A percentile compares a stretch with the other conserved stretches of the same genome.
Evolutionary conservation across 2,888 invertebrate species (phyloP).

Genomic region (Orthosia gothica): DNA sequence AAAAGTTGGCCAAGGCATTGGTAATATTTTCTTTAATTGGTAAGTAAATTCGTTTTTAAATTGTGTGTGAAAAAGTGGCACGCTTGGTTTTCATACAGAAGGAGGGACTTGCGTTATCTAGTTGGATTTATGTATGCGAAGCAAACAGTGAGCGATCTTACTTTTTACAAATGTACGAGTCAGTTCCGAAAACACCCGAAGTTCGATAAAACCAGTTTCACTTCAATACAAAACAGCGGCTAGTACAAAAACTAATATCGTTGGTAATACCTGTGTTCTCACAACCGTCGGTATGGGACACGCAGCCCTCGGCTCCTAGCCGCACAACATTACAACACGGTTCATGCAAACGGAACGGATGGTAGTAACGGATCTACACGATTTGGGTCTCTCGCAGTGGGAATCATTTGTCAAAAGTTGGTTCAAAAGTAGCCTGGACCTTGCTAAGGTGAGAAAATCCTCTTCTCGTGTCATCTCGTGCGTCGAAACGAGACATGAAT

Average conservation of each 20-base stretch:
- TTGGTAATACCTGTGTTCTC: slow-evolving; percentile 96
- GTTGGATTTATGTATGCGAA: too few species aligned
- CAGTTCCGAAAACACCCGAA: background rate
- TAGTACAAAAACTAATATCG: slow-evolving; percentile 26
- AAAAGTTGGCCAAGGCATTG: too few species aligned
- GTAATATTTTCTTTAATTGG: too few species aligned
- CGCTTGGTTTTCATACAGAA: too few species aligned
- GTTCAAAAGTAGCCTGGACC: background rate
- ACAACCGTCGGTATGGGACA: slow-evolving; percentile 98
- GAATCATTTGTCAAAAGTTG: slow-evolving; percentile 75
- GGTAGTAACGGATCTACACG: slow-evolving; percentile 77
- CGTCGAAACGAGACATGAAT: background rate
- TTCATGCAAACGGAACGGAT: slow-evolving; percentile 90
- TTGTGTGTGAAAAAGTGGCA: too few species aligned
- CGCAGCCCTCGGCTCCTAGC: slow-evolving; percentile 97
- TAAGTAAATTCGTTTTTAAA: too few species aligned
- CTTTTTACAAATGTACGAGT: background rate
- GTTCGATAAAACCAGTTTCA: slow-evolving; percentile 37
- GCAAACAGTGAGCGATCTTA: background rate
- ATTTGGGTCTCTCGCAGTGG: slow-evolving; percentile 66
- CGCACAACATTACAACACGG: slow-evolving; percentile 92
- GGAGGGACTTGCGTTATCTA: too few species aligned
- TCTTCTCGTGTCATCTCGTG: background rate
- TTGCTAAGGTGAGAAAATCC: background rate
- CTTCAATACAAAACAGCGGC: slow-evolving; percentile 16